A percentile compares a stretch with the other conserved stretches of the same genome.
These are phyloP conservation scores for Sebastes cheni DNA, from an alignment of 2,797 vertebrate species.

Conservation along the genomic window DNA sequence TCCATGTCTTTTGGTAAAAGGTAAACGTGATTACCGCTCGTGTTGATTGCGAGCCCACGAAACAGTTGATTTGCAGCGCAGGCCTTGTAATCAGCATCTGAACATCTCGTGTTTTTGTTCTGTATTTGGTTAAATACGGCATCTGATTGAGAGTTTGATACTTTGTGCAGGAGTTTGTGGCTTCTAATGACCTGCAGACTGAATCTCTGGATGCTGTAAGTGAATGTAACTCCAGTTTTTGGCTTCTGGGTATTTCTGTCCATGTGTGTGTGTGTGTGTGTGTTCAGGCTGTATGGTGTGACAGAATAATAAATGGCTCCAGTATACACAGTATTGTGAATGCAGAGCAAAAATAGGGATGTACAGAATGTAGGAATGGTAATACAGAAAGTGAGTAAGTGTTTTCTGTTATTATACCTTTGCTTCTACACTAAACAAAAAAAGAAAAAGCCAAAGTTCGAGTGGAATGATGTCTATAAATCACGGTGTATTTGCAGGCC, in stretches of 20 bases:
- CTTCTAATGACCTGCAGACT: constrained; percentile 9
- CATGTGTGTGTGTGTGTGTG: constrained; percentile 6
- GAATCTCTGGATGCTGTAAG: constrained; percentile 18
- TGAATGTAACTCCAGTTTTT: constrained; percentile 21
- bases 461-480: constrained; percentile 53
- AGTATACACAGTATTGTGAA: constrained; percentile 14
- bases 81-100: constrained; percentile 25
- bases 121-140: neutral
- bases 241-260: constrained; percentile 9
- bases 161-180: neutral
- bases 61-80: neutral
- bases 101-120: neutral
- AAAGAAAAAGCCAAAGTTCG: neutral
- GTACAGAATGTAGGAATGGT: constrained; percentile 22
- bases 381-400: constrained; percentile 33
- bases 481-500: constrained; percentile 32
- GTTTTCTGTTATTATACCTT: constrained; percentile 35
- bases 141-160: neutral
- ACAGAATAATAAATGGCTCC: constrained; percentile 74
- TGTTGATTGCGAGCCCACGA: constrained; percentile 28
- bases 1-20: neutral
- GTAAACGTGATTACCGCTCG: constrained; percentile 17
- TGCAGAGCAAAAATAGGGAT: constrained; percentile 38
- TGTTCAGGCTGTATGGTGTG: constrained; percentile 20
- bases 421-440: constrained; percentile 9